These are phyloP conservation scores for Pseudococcus viburni DNA, from an alignment of 2,888 invertebrate species.

Conservation along the genomic window DNA sequence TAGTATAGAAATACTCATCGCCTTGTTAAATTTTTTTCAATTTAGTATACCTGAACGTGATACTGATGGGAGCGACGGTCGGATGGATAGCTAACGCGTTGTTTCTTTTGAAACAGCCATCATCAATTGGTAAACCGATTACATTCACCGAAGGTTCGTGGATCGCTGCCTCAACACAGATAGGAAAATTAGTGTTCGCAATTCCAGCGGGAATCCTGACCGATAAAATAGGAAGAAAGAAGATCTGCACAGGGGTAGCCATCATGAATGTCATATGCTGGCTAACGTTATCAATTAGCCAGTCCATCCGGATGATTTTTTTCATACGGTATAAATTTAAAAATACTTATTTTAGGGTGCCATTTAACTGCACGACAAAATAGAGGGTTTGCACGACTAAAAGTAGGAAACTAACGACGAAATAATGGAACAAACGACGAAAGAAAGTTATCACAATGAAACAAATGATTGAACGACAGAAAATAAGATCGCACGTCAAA, in stretches of 20 bases:
- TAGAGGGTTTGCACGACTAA: too few relatives aligned
- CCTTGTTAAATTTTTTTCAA: background rate
- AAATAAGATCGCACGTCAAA: too few relatives aligned
- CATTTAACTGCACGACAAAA: too few relatives aligned
- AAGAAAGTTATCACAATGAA: too few relatives aligned
- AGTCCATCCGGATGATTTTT: conserved; percentile 21
- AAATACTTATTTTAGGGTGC: too few relatives aligned
- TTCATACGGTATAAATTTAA: conserved; percentile 14
- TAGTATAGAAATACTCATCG: background rate
- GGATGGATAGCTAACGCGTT: conserved; percentile 46
- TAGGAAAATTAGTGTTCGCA: conserved; percentile 66
- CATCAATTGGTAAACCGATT: conserved; percentile 5
- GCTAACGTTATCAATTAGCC: conserved; percentile 29
- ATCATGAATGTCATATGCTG: conserved; percentile 9
- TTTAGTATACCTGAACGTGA: conserved; percentile 18
- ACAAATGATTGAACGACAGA: too few relatives aligned
- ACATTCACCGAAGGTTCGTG: conserved; percentile 28
- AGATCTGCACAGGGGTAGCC: conserved; percentile 70
- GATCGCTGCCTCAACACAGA: conserved; percentile 37
- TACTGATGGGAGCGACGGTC: conserved; percentile 37
- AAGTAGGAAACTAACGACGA: too few relatives aligned
- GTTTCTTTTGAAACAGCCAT: conserved; percentile 29
- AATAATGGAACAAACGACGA: too few relatives aligned
- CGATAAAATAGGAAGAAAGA: conserved; percentile 75
- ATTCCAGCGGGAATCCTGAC: conserved; percentile 74